Percentiles rank a stretch among this genome's conserved stretches.
These are phyloP conservation scores for Tonatia bakeri DNA, from an alignment of 2,113 vertebrate genomes.

Conservation along the genomic window DNA sequence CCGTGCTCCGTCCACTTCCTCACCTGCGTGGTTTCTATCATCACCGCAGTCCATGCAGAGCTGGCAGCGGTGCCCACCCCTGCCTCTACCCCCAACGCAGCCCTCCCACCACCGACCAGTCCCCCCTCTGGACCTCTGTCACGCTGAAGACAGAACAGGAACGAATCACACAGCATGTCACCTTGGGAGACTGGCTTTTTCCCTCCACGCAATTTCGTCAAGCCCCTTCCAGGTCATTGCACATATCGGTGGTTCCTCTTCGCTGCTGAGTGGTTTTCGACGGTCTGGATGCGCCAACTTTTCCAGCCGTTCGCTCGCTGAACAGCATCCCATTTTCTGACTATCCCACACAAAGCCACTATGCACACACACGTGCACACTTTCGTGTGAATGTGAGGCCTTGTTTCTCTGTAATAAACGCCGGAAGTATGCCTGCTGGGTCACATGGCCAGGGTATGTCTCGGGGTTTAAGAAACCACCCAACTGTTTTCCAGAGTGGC, in stretches of 20 bases:
- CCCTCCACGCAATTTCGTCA: accelerated
- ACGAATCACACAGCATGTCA: not conserved
- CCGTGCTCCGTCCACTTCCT: not conserved
- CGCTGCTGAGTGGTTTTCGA: not conserved
- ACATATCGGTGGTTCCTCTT: not conserved
- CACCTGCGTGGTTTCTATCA: not conserved
- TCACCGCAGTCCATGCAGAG: not conserved
- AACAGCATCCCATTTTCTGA: not conserved
- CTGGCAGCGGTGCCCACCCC: too few species aligned
- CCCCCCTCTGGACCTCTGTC: not conserved
- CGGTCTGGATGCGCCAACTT: not conserved
- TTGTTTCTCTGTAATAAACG: not conserved
- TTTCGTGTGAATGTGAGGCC: not conserved
- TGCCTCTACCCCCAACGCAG: too few species aligned
- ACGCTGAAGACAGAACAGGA: not conserved
- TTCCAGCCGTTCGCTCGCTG: not conserved
- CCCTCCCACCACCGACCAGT: accelerated
- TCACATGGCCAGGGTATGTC: not conserved
- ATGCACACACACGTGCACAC: accelerated
- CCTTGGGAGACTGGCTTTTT: not conserved
- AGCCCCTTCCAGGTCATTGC: not conserved
- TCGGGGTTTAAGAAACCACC: not conserved
- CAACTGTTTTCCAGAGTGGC: not conserved
- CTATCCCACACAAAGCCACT: not conserved
- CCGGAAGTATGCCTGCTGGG: not conserved